Evolutionary conservation across 2,113 vertebrate genomes (phyloP).

Genomic region (Eretmochelys imbricata): DNA sequence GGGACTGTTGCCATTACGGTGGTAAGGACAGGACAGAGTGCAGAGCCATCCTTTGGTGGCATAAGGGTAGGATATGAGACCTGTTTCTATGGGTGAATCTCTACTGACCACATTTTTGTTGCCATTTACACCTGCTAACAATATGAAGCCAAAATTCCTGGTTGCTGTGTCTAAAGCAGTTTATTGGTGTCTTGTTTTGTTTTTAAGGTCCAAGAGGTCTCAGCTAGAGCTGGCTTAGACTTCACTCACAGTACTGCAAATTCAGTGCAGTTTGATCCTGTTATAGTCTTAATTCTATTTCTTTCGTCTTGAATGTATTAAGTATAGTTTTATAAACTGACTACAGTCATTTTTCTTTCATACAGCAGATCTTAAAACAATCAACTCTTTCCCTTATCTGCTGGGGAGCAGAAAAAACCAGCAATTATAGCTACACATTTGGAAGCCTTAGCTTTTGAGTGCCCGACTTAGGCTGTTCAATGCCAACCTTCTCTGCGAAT

Average conservation of each 20-base stretch:
- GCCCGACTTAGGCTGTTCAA: too few relatives aligned
- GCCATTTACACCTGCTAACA: background rate
- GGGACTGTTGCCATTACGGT: conserved; percentile 79
- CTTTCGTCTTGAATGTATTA: background rate
- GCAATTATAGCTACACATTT: background rate
- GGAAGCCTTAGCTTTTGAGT: background rate
- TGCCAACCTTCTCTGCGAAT: background rate
- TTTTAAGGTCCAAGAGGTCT: conserved; percentile 77
- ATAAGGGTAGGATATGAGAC: conserved; percentile 70
- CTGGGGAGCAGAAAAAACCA: background rate
- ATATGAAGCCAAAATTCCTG: background rate
- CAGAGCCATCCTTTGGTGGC: conserved; percentile 77
- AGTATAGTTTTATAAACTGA: background rate
- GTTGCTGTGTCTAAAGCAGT: background rate
- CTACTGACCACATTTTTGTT: background rate
- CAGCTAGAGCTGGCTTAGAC: conserved; percentile 73
- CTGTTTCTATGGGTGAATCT: background rate
- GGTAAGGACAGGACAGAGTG: conserved; percentile 70
- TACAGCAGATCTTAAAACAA: background rate
- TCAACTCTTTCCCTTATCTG: background rate
- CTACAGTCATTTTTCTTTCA: background rate
- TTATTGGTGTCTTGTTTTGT: background rate
- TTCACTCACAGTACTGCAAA: conserved; percentile 77
- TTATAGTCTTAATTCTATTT: conserved; percentile 27
- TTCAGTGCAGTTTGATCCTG: conserved; percentile 83